Base-by-base conservation (phyloP, 2,888 invertebrate genomes). In the Athalia cordata region DNA sequence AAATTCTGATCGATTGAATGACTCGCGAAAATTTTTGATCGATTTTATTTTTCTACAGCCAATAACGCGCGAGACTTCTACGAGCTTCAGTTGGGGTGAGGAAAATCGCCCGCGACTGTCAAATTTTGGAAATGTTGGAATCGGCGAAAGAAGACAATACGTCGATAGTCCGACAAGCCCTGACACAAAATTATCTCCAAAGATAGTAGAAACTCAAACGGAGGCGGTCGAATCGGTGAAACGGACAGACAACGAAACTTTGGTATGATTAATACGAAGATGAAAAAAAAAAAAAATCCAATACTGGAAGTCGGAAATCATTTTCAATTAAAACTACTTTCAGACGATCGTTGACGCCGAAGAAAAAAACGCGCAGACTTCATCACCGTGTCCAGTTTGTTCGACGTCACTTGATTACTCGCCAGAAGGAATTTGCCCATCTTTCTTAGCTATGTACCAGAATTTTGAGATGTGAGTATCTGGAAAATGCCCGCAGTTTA, bases 361-460 rank as follows among this genome's bases (percentile, higher is more conserved):
- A 4, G 75, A 75, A 50, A 64, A n/a, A 64, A 5, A 9, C 50
- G 62, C 50, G 4, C 75, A 75, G 43, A 75, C 75, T 59, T 50
- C 15, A 3, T 29, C 61, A 0, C 49, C 8, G 62, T 75, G 75
- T 13, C 75, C 75, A 15, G 59, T 64, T 8, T 75, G 75, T 50
- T 64, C 50, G 3, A 13, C 49, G 43, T 15, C 61, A 11, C 29
- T 61, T 11, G 75, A 75, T 62, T 50, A 75, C 52, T 43, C 50
- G 62, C 75, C 62, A 5, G 50, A 62, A 62, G 50, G 50, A 52
- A 75, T 75, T 50, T 75, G 75, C 52, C 75, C 75, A 13, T 47
- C 64, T 13, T 61, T 75, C n/a, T 52, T 75, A 9, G 62, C 62
- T 29, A 3, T 75, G 75, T 15, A 62, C 3, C 75, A 75, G 62